Conservation (phyloP, 2,888 invertebrate species). For the Hyposoter didymator region DNA sequence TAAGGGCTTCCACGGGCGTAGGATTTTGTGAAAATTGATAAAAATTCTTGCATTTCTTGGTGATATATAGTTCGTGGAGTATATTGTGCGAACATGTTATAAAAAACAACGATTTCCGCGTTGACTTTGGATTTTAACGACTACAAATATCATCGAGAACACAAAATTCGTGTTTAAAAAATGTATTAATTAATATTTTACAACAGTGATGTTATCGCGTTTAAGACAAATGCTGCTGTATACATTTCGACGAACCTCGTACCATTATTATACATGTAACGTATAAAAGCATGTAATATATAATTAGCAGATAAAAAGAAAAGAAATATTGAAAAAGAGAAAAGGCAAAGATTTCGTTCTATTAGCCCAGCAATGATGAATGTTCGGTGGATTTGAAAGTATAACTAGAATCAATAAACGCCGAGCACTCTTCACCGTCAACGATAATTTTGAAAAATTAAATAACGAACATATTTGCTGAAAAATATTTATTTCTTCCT, state of each 20-base stretch:
- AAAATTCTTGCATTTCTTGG: no score
- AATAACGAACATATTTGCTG: constrained; percentile 6
- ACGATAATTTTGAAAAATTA: constrained; percentile 7
- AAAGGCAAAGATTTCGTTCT: background rate
- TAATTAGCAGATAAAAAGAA: background rate
- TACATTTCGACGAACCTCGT: constrained; percentile 9
- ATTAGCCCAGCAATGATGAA: background rate
- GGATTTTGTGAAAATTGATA: no score
- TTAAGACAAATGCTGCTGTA: background rate
- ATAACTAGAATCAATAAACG: constrained; percentile 5
- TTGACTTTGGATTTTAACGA: background rate
- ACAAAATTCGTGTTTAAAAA: constrained; percentile 14
- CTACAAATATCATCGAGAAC: background rate
- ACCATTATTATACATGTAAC: constrained; percentile 8
- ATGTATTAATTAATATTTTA: constrained; percentile 20
- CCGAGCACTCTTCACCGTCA: background rate
- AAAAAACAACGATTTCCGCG: no score
- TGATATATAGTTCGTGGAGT: no score
- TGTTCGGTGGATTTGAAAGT: background rate
- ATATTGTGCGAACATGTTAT: no score
- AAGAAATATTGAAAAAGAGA: background rate
- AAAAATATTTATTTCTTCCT: constrained; percentile 11
- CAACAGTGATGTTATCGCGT: background rate
- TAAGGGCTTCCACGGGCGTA: background rate
- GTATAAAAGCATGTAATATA: constrained; percentile 33